Evolutionary conservation across 2,113 vertebrate genomes (phyloP), one percentile per base, ranked within the genome.

Genomic region (Anolis carolinensis): DNA sequence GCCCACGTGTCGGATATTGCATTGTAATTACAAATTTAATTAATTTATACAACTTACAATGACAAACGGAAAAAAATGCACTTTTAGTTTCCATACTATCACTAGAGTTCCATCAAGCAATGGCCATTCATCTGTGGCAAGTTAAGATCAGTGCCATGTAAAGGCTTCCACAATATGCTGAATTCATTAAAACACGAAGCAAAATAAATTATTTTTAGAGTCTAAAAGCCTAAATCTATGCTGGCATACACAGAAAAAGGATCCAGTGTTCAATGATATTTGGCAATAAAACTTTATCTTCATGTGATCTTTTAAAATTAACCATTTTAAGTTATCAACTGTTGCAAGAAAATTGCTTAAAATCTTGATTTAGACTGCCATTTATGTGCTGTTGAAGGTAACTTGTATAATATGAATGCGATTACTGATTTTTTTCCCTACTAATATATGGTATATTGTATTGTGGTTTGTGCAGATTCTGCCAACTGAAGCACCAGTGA

Each of bases 131-230:
- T 18, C 6, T 75, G 21, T 11, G 20, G 27, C 21, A 55, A 9
- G 55, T 59, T n/a, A 55, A 30, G 10, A 63, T 25, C 18, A 14
- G 63, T 36, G 65, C 23, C 36, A 36, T 44, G 36, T 25, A 67
- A 67, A 34, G n/a, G 18, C 8, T n/a, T 20, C 18, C 18, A 11
- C 13, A 63, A 5, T 23, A 23, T 25, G 91, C 89, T 89, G 70
- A 82, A 93, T 93, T 94, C 89, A 91, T 94, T 91, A 95, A 93
- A 95, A 89, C 88, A 89, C 93, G 92, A 93, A 92, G 84, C 0
- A 3, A 89, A 86, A 94, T 86, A 95, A 90, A 91, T 59, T 2
- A 11, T 89, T 94, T 90, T 85, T 94, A 91, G 92, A 89, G 87
- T 94, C 23, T 25, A n/a, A 78, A 2, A 34, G 27, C 27, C 27